Base-by-base conservation (phyloP, 2,797 vertebrate species). In the Oreochromis mossambicus region DNA sequence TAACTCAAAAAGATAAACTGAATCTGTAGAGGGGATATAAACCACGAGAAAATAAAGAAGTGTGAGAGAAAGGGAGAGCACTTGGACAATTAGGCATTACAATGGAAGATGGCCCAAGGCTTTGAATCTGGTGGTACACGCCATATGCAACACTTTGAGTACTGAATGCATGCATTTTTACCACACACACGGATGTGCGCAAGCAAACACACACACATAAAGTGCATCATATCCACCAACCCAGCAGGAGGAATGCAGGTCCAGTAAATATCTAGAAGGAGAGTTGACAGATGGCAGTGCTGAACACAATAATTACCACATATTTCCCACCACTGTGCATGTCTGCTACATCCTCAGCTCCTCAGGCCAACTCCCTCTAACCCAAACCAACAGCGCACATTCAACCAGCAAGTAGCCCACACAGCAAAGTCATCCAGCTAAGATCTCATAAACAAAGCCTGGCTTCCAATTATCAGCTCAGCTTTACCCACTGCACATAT, bases 251-350 rank as follows among this genome's bases (percentile, higher is more conserved):
- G 94, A 96, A 96, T 95, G 94, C 66, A 84, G 88, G 93, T 94
- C 93, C 93, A 94, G 94, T 94, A 95, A 95, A 96, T 95, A 93
- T 94, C 92, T 95, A 90, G 83, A 95, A 92, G 92, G 91, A 86
- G 92, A 95, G 93, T 93, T 95, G 95, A 96, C 94, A 96, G 95
- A 96, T 95, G 94, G 95, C 92, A 90, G 89, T 93, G 83, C 92
- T 90, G 91, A 95, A 95, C 93, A 95, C 95, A 95, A 95, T 96
- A 96, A 96, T 96, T 96, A 96, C 92, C 94, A 95, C 94, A 96
- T 96, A 95, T 92, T 96, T 96, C 94, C 94, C 93, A 94, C 92
- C 93, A 86, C 91, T 87, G 88, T 92, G 91, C 92, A 94, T 95
- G 95, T 95, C 92, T 95, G 92, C 93, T 89, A 89, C 84, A 92